Conservation (phyloP, 64 coral and sea anemone genomes). For the Exaiptasia diaphana region DNA sequence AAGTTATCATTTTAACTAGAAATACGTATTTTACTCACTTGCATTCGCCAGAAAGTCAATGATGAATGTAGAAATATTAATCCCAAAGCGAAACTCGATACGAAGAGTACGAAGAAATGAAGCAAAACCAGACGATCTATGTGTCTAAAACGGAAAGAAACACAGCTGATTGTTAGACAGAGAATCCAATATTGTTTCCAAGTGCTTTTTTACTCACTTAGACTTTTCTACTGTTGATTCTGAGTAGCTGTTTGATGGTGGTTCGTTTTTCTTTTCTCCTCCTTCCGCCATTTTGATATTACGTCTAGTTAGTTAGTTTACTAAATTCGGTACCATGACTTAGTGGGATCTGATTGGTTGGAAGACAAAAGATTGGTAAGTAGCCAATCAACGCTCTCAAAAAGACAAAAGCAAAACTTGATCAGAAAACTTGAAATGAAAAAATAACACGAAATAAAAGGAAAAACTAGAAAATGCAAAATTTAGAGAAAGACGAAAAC, state of each 20-base stretch:
- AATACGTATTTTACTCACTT: too few species aligned
- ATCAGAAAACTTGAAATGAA: too few species aligned
- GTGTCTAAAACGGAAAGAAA: slow-evolving; percentile 19
- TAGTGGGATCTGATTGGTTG: too few species aligned
- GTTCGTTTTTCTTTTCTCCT: background rate
- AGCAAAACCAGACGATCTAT: slow-evolving; percentile 77
- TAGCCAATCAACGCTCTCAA: too few species aligned
- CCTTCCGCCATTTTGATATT: background rate
- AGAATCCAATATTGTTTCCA: background rate
- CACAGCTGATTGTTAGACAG: background rate
- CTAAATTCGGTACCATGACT: too few species aligned
- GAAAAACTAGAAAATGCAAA: too few species aligned
- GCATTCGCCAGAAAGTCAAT: slow-evolving; percentile 74
- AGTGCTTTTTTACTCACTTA: slow-evolving; percentile 25
- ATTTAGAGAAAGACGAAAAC: too few species aligned
- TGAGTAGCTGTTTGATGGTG: background rate
- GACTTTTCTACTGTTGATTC: background rate
- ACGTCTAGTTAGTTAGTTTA: too few species aligned
- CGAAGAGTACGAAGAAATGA: slow-evolving; percentile 81
- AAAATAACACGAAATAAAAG: too few species aligned
- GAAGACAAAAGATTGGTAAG: too few species aligned
- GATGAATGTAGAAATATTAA: slow-evolving; percentile 81
- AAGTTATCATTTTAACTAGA: too few species aligned
- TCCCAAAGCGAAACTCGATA: slow-evolving; percentile 64
- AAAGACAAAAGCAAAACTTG: too few species aligned